Evolutionary conservation across 2,797 vertebrate species (phyloP).

Genomic region (Halcyon leucocephala): DNA sequence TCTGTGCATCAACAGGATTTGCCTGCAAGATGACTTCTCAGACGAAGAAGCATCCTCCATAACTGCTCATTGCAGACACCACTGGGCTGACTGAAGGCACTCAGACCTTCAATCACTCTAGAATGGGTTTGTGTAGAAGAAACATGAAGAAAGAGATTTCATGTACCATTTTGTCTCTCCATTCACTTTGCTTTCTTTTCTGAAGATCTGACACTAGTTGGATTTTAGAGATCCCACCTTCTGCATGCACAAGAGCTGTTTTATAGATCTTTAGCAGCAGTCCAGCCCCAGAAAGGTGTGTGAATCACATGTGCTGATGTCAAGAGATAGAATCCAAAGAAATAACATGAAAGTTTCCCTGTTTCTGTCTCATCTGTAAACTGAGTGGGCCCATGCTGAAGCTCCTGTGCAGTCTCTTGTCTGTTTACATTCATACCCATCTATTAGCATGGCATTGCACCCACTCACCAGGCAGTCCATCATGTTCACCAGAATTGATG

Average conservation of each 20-base stretch:
- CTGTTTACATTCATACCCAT: neutral
- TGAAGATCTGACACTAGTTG: neutral
- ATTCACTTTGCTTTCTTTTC: neutral
- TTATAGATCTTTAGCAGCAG: neutral
- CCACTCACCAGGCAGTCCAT: slow-evolving; percentile 3
- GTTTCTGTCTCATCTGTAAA: neutral
- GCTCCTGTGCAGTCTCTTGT: neutral
- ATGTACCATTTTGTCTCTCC: neutral
- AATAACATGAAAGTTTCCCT: neutral
- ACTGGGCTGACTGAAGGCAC: neutral
- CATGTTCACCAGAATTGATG: neutral
- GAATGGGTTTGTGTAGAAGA: accelerated
- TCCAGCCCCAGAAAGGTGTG: neutral
- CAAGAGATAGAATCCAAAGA: neutral
- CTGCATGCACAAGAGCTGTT: neutral
- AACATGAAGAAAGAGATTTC: neutral
- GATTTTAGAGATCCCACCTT: neutral
- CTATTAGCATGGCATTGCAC: slow-evolving; percentile 14
- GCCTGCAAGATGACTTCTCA: neutral
- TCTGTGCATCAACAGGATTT: neutral
- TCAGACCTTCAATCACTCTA: neutral
- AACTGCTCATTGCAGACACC: neutral
- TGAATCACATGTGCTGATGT: neutral
- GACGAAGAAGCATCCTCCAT: neutral
- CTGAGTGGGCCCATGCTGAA: neutral